Conservation (phyloP, 2,888 invertebrate genomes). For the Watsonalla binaria region DNA sequence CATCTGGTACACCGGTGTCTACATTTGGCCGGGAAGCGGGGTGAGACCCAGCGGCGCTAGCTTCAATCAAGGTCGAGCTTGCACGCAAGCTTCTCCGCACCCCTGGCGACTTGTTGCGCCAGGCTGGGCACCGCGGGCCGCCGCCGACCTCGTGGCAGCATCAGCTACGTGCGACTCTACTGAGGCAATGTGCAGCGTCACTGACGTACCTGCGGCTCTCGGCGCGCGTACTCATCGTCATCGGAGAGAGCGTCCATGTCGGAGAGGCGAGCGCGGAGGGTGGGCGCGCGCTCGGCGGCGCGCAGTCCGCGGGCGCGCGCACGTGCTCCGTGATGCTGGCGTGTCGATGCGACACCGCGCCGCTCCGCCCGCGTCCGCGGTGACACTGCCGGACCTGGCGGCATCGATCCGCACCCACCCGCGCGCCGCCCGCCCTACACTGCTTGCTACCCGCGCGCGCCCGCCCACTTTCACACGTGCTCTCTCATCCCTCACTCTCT, state of each 20-base stretch:
- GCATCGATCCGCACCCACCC: slow-evolving; percentile 49
- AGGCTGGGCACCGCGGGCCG: slow-evolving; percentile 12
- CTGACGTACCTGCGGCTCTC: slow-evolving; percentile 65
- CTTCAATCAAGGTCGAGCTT: slow-evolving; percentile 56
- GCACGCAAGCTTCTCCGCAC: slow-evolving; percentile 53
- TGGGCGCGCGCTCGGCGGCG: slow-evolving; percentile 61
- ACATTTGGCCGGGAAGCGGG: slow-evolving; percentile 35
- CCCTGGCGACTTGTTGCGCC: slow-evolving; percentile 64
- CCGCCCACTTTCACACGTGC: slow-evolving; percentile 17
- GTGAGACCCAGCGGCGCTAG: slow-evolving; percentile 47
- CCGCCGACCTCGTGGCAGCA: slow-evolving; percentile 24
- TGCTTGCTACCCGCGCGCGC: slow-evolving; percentile 40
- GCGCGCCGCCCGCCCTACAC: slow-evolving; percentile 36
- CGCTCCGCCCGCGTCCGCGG: slow-evolving; percentile 71
- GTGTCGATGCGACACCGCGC: slow-evolving; percentile 61
- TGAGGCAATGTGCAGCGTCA: slow-evolving; percentile 6
- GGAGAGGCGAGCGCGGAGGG: slow-evolving; percentile 36
- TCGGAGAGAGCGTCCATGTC: slow-evolving; percentile 76
- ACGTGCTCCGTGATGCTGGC: slow-evolving; percentile 57
- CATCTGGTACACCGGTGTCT: slow-evolving; percentile 8
- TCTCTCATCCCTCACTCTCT: not conserved
- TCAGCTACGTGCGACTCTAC: not conserved
- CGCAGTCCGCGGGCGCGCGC: slow-evolving; percentile 61
- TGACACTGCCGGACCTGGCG: slow-evolving; percentile 60
- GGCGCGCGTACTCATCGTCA: slow-evolving; percentile 71